Conservation (phyloP, 2,113 vertebrate species). For the Chrysochloris asiatica region DNA sequence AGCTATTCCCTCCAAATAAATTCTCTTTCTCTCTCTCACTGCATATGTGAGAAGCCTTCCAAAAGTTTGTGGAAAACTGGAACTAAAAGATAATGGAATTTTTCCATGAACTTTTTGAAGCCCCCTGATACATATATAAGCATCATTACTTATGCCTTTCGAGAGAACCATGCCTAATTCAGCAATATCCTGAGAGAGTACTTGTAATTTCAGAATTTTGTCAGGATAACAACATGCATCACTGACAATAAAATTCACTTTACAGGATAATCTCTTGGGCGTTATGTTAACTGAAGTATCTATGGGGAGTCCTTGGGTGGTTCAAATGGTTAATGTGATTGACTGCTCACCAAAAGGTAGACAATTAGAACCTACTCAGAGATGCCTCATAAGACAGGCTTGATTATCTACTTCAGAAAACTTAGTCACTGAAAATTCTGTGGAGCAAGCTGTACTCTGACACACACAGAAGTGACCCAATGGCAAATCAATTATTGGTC, state of each 20-base stretch:
- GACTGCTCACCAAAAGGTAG: neutral
- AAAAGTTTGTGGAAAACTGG: too few species aligned
- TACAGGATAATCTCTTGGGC: neutral
- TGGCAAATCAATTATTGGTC: too few species aligned
- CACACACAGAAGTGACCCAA: neutral
- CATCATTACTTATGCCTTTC: too few species aligned
- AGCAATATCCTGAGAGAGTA: neutral
- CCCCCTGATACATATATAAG: too few species aligned
- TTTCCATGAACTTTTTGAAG: too few species aligned
- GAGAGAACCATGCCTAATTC: too few species aligned
- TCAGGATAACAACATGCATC: neutral
- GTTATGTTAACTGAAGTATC: neutral
- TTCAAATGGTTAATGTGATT: neutral
- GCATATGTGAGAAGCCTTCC: too few species aligned
- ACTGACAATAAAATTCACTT: neutral
- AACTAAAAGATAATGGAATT: too few species aligned
- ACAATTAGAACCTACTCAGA: neutral
- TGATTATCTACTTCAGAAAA: neutral
- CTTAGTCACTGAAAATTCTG: neutral
- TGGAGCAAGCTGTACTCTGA: neutral
- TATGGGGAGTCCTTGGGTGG: neutral
- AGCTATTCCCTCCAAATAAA: too few species aligned
- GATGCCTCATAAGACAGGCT: neutral
- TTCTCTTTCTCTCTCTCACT: too few species aligned
- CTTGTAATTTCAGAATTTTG: neutral